phyloP scores from a whole-genome alignment of 2,888 invertebrate genomes.

The Gibbula magus region DNA sequence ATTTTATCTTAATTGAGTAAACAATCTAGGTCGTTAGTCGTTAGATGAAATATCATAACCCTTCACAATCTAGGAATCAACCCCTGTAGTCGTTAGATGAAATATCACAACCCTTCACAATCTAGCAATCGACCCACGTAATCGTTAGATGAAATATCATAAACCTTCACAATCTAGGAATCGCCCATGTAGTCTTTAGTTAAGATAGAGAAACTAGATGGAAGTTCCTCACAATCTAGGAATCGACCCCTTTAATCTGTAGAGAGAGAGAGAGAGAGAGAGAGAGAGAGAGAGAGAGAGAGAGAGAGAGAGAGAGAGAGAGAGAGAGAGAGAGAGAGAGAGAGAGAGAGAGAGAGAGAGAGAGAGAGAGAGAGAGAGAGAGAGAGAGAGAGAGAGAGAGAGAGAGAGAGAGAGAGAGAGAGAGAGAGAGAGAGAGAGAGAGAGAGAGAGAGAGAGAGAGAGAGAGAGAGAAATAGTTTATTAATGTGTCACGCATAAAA shows the following conservation, averaged over 20 bases:
- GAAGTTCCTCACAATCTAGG: too few relatives aligned
- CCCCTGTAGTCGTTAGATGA: too few relatives aligned
- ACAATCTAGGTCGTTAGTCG: background rate
- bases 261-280: constrained; percentile 29
- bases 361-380: background rate
- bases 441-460: constrained; percentile 18
- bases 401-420: constrained; percentile 6
- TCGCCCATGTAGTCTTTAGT: background rate
- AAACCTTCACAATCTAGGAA: too few relatives aligned
- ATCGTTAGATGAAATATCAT: too few relatives aligned
- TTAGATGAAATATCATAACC: too few relatives aligned
- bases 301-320: constrained; percentile 26
- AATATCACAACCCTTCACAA: too few relatives aligned
- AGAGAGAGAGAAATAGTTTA: too few relatives aligned
- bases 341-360: constrained; percentile 12
- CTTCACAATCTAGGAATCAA: too few relatives aligned
- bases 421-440: constrained; percentile 15
- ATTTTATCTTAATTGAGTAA: too few relatives aligned
- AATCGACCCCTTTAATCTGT: too few relatives aligned
- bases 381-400: background rate
- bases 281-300: constrained; percentile 22
- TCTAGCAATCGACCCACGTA: too few relatives aligned
- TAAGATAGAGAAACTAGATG: constrained; percentile 18
- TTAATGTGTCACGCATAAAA: too few relatives aligned
- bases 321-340: constrained; percentile 9